phyloP scores from a whole-genome alignment of 2,888 invertebrate species.

The Morpho helenor region DNA sequence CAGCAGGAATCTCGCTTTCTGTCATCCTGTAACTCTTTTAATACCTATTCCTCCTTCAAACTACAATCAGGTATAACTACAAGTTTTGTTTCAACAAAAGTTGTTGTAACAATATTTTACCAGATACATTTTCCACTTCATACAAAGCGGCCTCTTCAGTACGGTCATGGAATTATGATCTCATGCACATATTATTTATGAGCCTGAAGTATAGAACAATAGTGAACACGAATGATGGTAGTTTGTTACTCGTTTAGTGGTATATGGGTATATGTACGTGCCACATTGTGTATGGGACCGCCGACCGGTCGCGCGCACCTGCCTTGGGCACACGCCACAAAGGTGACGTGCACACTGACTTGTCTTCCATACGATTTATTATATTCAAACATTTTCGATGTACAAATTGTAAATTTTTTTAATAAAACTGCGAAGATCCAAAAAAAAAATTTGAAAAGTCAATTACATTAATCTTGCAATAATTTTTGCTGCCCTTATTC shows the following conservation, averaged over 20 bases:
- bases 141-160: slow-evolving; percentile 4
- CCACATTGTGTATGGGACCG: slow-evolving; percentile 36
- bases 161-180: slow-evolving; percentile 23
- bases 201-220: slow-evolving; percentile 19
- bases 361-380: background rate
- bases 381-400: no score
- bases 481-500: no score
- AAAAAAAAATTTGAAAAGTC: no score
- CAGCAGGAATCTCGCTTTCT: no score
- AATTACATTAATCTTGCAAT: no score
- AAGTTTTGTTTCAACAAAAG: no score
- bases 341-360: slow-evolving; percentile 39
- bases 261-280: slow-evolving; percentile 12
- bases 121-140: background rate
- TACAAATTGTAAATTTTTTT: no score
- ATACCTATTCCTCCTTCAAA: no score
- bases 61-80: no score
- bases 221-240: slow-evolving; percentile 21
- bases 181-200: slow-evolving; percentile 16
- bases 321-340: slow-evolving; percentile 72
- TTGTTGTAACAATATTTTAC: background rate
- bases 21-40: no score
- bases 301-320: slow-evolving; percentile 51
- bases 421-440: no score
- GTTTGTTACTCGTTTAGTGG: slow-evolving; percentile 8